These are phyloP conservation scores for Coryphaenoides rupestris DNA, from an alignment of 2,113 vertebrate species.

Conservation along the genomic window DNA sequence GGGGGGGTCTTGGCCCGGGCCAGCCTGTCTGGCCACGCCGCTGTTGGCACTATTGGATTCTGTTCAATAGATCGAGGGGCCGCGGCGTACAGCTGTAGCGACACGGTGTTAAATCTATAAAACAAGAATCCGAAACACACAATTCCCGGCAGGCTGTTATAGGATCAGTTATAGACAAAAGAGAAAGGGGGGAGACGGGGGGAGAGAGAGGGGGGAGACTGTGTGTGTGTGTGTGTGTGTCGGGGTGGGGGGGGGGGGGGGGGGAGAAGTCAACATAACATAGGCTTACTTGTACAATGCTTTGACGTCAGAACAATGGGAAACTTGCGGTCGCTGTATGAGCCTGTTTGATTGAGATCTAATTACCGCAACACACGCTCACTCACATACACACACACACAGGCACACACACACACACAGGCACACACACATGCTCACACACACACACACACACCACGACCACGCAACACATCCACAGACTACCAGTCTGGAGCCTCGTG, in stretches of 20 bases:
- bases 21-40: too few species aligned
- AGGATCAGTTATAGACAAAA: too few species aligned
- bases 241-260: constrained; percentile 38
- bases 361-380: constrained; percentile 36
- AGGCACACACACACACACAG: constrained; percentile 1
- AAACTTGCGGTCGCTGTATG: constrained; percentile 49
- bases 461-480: constrained; percentile 33
- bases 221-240: constrained; percentile 21
- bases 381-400: background rate
- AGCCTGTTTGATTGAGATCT: constrained; percentile 61
- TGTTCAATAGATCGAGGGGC: too few species aligned
- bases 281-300: constrained; percentile 23
- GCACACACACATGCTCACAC: constrained; percentile 19
- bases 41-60: too few species aligned
- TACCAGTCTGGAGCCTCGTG: constrained; percentile 56
- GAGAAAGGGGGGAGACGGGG: constrained; percentile 9
- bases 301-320: constrained; percentile 47
- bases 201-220: constrained; percentile 9
- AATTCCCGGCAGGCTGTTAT: constrained; percentile 18
- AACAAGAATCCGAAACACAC: constrained; percentile 39
- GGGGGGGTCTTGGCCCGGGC: too few species aligned
- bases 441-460: constrained; percentile 26
- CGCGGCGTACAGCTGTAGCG: constrained; percentile 14
- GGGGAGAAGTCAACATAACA: constrained; percentile 36
- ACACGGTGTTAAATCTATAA: constrained; percentile 41